Evolutionary conservation across 2,113 vertebrate species (phyloP).

Genomic region (Aphelocoma coerulescens): DNA sequence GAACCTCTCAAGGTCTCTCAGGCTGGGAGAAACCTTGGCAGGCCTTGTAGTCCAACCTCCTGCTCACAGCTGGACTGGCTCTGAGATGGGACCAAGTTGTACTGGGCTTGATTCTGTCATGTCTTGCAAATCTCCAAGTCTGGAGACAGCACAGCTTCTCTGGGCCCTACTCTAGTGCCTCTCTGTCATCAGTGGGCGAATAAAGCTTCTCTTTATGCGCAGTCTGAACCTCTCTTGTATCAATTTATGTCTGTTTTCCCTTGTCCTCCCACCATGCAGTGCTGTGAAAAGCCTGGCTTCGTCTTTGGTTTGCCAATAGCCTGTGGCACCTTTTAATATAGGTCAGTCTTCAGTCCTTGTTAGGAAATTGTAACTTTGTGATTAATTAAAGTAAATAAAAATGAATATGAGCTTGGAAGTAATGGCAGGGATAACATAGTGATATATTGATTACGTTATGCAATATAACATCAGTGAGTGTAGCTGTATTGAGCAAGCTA

Average conservation of each 20-base stretch:
- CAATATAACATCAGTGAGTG: not conserved
- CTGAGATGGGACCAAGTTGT: not conserved
- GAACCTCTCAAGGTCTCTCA: not conserved
- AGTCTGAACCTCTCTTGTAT: not conserved
- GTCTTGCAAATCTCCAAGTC: not conserved
- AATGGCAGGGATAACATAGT: not conserved
- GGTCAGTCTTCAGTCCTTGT: slow-evolving; percentile 9
- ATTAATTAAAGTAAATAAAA: slow-evolving; percentile 42
- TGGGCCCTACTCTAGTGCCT: not conserved
- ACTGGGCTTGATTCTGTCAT: accelerated
- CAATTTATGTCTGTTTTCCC: not conserved
- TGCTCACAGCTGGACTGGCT: not conserved
- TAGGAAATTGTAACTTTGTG: slow-evolving; percentile 22
- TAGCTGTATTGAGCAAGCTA: not conserved
- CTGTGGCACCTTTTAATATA: slow-evolving; percentile 8
- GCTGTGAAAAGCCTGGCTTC: not conserved
- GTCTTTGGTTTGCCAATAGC: not conserved
- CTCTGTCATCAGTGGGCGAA: not conserved
- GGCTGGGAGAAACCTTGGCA: not conserved
- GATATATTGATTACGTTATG: slow-evolving; percentile 20
- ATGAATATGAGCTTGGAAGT: not conserved
- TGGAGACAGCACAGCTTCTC: not conserved
- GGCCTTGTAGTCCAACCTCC: not conserved
- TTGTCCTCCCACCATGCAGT: not conserved
- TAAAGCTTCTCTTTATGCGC: not conserved